Percentiles rank a stretch among this genome's conserved stretches.
phyloP scores from a whole-genome alignment of 1,140 invertebrate species.

The Drosophila miranda region DNA sequence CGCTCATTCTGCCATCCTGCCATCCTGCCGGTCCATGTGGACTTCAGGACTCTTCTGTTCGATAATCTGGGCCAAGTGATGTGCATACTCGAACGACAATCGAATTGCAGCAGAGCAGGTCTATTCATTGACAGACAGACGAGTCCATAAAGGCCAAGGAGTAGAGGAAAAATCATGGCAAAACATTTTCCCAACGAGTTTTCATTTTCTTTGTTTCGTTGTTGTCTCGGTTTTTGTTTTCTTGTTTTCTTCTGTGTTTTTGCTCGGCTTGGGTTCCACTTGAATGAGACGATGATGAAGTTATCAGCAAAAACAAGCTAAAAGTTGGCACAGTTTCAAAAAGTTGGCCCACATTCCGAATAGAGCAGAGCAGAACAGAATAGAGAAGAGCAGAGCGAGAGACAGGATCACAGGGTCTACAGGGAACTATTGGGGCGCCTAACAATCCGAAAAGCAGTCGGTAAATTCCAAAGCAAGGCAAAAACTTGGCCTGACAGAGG shows the following conservation, averaged over 20 bases:
- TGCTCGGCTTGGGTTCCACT: slow-evolving; percentile 22
- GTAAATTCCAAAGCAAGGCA: slow-evolving; percentile 57
- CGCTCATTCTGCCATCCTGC: neutral
- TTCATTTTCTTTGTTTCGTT: slow-evolving; percentile 43
- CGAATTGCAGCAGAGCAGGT: slow-evolving; percentile 15
- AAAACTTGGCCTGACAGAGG: slow-evolving; percentile 32
- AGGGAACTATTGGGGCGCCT: neutral
- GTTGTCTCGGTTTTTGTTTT: slow-evolving; percentile 2
- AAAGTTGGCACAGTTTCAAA: slow-evolving; percentile 72
- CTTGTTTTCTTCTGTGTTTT: slow-evolving; percentile 12
- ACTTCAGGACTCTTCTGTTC: slow-evolving; percentile 2
- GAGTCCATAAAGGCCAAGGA: slow-evolving; percentile 27
- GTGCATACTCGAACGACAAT: slow-evolving; percentile 22
- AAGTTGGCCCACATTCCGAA: slow-evolving; percentile 41
- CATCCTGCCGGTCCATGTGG: neutral
- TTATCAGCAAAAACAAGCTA: slow-evolving; percentile 61
- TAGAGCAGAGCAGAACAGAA: neutral
- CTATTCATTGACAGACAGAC: slow-evolving; percentile 38
- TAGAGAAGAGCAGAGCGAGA: neutral
- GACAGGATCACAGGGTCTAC: neutral
- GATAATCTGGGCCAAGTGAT: slow-evolving; percentile 57
- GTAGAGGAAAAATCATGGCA: slow-evolving; percentile 56
- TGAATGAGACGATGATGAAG: slow-evolving; percentile 63
- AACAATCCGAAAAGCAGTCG: slow-evolving; percentile 49
- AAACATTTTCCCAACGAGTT: slow-evolving; percentile 73